Evolutionary conservation across 2,113 vertebrate species (phyloP).

Genomic region (Carassius auratus): DNA sequence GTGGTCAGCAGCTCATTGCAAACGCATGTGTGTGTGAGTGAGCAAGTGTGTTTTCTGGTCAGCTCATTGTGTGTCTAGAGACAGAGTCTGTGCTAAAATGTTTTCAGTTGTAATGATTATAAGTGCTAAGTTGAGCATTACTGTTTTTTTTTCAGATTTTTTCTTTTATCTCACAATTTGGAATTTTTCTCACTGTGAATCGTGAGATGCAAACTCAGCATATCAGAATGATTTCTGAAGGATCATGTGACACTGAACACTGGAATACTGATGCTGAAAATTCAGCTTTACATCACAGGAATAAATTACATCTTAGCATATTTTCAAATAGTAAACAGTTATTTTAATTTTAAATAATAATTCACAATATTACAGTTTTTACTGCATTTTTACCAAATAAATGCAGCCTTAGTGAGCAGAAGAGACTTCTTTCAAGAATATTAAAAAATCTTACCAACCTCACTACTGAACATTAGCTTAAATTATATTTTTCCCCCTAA

Average conservation of each 20-base stretch:
- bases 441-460: neutral
- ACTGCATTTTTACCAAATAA: neutral
- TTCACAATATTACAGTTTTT: neutral
- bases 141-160: no score
- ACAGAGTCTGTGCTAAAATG: constrained; percentile 16
- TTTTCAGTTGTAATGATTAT: no score
- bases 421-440: no score
- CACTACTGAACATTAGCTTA: neutral
- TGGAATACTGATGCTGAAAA: neutral
- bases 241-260: neutral
- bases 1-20: neutral
- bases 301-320: neutral
- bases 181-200: no score
- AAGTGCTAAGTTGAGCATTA: no score
- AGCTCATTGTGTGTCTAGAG: neutral
- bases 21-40: neutral
- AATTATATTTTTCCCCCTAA: no score
- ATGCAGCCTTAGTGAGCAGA: neutral
- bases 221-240: neutral
- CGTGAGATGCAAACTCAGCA: no score
- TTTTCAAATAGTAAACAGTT: neutral
- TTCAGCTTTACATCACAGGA: neutral
- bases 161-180: no score
- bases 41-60: neutral
- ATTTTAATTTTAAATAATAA: neutral